Evolutionary conservation across 1,140 invertebrate species (phyloP).

Genomic region (Oedothorax gibbosus): DNA sequence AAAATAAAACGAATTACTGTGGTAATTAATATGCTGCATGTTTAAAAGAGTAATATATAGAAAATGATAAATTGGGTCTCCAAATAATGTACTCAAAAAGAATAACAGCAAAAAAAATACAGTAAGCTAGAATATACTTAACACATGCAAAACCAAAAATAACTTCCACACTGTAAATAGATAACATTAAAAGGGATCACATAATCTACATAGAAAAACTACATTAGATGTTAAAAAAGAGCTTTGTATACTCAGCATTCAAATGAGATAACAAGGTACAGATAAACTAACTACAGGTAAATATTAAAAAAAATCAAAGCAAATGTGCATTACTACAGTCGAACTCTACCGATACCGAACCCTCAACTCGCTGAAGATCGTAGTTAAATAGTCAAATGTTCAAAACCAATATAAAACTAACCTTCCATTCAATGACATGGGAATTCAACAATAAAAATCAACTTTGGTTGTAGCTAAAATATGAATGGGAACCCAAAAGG

Average conservation of each 20-base stretch:
- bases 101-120: background rate
- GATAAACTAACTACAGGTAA: slow-evolving; percentile 27
- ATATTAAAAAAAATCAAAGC: slow-evolving; percentile 29
- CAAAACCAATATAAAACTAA: no score
- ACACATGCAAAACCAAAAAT: slow-evolving; percentile 6
- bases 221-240: background rate
- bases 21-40: no score
- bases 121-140: slow-evolving; percentile 9
- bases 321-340: slow-evolving; percentile 49
- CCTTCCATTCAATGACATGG: no score
- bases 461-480: no score
- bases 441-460: no score
- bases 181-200: background rate
- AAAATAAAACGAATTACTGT: no score
- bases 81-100: background rate
- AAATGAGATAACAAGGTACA: slow-evolving; percentile 25
- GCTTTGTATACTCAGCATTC: slow-evolving; percentile 28
- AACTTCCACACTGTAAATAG: background rate
- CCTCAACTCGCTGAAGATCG: no score
- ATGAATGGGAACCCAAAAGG: no score
- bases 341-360: no score
- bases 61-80: background rate
- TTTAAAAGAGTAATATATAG: background rate
- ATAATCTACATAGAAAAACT: slow-evolving; percentile 21
- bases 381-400: no score